A percentile compares a stretch with the other conserved stretches of the same genome.
Evolutionary conservation across 2,113 vertebrate species (phyloP).

Genomic region (Mohoua ochrocephala): DNA sequence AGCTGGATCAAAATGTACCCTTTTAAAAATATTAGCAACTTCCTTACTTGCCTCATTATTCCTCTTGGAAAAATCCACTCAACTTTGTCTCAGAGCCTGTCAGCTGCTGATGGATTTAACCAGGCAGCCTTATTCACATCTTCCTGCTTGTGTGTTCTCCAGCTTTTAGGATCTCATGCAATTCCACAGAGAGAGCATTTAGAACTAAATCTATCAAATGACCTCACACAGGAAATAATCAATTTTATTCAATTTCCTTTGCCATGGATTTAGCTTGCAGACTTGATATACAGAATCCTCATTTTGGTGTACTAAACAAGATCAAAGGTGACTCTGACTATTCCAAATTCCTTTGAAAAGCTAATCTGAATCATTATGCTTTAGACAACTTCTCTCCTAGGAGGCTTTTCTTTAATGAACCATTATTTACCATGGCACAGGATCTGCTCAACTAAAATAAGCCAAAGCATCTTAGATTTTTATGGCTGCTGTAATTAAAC

Average conservation of each 20-base stretch:
- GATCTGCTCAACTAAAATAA: not conserved
- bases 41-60: not conserved
- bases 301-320: constrained; percentile 45
- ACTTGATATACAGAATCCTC: constrained; percentile 4
- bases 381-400: constrained; percentile 15
- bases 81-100: not conserved
- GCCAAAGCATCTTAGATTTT: not conserved
- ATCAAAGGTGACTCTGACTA: constrained; percentile 47
- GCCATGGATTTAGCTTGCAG: not conserved
- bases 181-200: not conserved
- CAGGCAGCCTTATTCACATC: not conserved
- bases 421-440: constrained; percentile 14
- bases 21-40: not conserved
- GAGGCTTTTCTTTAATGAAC: constrained; percentile 33
- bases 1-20: not conserved
- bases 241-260: constrained; percentile 31
- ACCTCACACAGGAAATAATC: constrained; percentile 32
- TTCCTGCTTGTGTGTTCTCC: not conserved
- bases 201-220: constrained; percentile 3
- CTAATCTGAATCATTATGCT: constrained; percentile 45
- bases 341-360: constrained; percentile 42
- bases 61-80: not conserved
- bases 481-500: constrained; percentile 25
- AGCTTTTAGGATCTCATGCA: not conserved
- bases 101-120: not conserved